Percentiles rank a stretch among this genome's conserved stretches.
Conservation (phyloP, 2,888 invertebrate species). For the Andrena hattorfiana region DNA sequence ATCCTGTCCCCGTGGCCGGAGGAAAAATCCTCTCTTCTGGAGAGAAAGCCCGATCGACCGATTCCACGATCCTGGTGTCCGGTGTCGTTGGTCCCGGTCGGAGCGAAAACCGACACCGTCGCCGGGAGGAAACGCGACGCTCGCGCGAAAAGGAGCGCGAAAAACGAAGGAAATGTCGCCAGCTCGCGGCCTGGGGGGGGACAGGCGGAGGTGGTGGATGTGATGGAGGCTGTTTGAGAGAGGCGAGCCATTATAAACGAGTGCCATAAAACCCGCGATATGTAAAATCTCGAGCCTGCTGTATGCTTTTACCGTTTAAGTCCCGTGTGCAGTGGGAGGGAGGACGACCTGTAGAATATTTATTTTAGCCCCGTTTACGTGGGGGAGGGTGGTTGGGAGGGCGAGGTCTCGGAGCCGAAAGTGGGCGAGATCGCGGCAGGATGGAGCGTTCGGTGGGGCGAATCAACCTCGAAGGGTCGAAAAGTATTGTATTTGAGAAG, state of each 20-base stretch:
- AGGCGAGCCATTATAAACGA: slow-evolving; percentile 82
- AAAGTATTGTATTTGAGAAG: background rate
- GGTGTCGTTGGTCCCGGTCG: slow-evolving; percentile 13
- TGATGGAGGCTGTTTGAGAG: slow-evolving; percentile 25
- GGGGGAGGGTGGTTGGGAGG: background rate
- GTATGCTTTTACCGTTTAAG: slow-evolving; percentile 2
- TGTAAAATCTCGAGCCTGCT: slow-evolving; percentile 49
- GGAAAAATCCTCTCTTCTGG: slow-evolving; percentile 7
- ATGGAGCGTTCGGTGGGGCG: slow-evolving; percentile 21
- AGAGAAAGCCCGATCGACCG: slow-evolving; percentile 4
- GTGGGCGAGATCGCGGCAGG: slow-evolving; percentile 7
- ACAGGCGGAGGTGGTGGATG: background rate
- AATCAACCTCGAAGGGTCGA: slow-evolving; percentile 44
- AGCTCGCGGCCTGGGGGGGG: slow-evolving; percentile 42
- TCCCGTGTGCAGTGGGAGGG: background rate
- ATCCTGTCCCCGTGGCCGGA: slow-evolving; percentile 71
- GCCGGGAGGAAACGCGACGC: slow-evolving; percentile 24
- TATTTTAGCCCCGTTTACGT: slow-evolving; percentile 70
- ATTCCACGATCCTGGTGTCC: slow-evolving; percentile 25
- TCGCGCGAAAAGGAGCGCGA: slow-evolving; percentile 35
- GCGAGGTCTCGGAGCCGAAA: slow-evolving; percentile 19
- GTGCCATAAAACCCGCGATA: slow-evolving; percentile 81
- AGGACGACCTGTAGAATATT: slow-evolving; percentile 77
- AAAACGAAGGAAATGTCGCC: background rate
- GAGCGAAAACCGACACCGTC: slow-evolving; percentile 22